These are phyloP conservation scores for Enteromius radiatus DNA, from an alignment of 2,797 vertebrate species.

Conservation along the genomic window DNA sequence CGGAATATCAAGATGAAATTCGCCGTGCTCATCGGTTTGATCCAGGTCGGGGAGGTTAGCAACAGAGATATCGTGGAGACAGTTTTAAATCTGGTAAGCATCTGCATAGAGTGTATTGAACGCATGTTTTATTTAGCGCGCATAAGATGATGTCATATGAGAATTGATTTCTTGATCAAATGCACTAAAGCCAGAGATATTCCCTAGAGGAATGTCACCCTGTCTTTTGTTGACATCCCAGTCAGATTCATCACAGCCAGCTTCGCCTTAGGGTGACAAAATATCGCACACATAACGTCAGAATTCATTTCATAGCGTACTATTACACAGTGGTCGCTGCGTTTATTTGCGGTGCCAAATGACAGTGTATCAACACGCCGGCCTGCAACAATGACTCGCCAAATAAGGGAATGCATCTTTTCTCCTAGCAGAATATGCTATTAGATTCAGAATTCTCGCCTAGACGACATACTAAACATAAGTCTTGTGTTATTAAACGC, in stretches of 20 bases:
- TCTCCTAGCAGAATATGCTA: neutral
- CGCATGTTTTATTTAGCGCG: slow-evolving; percentile 21
- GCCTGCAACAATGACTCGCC: slow-evolving; percentile 59
- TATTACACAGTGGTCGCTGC: slow-evolving; percentile 19
- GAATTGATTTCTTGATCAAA: slow-evolving; percentile 18
- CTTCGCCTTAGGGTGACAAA: slow-evolving; percentile 1
- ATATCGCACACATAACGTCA: neutral
- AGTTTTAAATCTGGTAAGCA: slow-evolving; percentile 93
- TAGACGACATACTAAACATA: neutral
- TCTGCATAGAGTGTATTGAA: slow-evolving; percentile 3
- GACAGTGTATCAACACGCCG: slow-evolving; percentile 45
- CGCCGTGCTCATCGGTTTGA: slow-evolving; percentile 88
- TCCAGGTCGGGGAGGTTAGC: slow-evolving; percentile 93
- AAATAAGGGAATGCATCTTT: slow-evolving; percentile 15
- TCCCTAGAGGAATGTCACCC: slow-evolving; percentile 30
- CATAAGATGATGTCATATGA: slow-evolving; percentile 52
- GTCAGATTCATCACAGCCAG: slow-evolving; percentile 7
- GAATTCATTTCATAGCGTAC: slow-evolving; percentile 16
- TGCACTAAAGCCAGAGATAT: neutral
- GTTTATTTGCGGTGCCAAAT: slow-evolving; percentile 21
- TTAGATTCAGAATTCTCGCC: neutral
- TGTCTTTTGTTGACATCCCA: slow-evolving; percentile 51
- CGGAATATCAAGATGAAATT: slow-evolving; percentile 97
- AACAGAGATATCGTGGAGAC: slow-evolving; percentile 97
- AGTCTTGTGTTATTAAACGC: neutral